Evolutionary conservation across 1,140 invertebrate genomes (phyloP), one percentile per base, ranked within the genome.

Genomic region (Eriosoma lanigerum): DNA sequence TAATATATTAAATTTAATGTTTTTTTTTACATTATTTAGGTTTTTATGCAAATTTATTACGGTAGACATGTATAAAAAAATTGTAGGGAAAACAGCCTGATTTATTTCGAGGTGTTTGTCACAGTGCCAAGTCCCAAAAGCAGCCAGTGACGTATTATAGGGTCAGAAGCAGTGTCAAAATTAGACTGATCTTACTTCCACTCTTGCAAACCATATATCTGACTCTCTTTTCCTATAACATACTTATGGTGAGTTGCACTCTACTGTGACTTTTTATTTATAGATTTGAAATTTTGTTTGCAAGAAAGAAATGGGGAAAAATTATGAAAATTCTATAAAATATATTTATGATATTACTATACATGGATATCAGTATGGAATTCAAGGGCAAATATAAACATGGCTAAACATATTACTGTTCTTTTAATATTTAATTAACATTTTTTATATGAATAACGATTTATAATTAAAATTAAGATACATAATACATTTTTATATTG

Each of bases 111-210:
- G 75, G 56, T 48, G 15, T 62, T 78, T 78, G 75, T 60, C 56
- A 32, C 13, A 9, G n/a, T 62, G 75, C 75, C 75, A 78, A 78
- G 17, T 78, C 9, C 38, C 44, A 78, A 38, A 78, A 13, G 56
- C 38, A 62, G 75, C 38, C 38, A 60, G 44, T 78, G 75, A 78
- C 75, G 75, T 78, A 60, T 78, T 78, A 78, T 46, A 26, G 75
- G 75, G 75, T 78, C 75, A 78, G 52, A 76, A 60, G 21, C 56
- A 78, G 75, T 78, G 56, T 78, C 75, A 78, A 78, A 78, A 78
- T 78, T 78, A 78, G 75, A 78, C 75, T 76, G 38, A 76, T 76
- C 56, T 54, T 24, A 75, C 48, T 58, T 76, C 72, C 52, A 58
- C 12, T 56, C 52, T 44, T n/a, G 12, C 72, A 44, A 24, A 44